Conservation (phyloP, 2,888 invertebrate genomes). For the Selenia dentaria region DNA sequence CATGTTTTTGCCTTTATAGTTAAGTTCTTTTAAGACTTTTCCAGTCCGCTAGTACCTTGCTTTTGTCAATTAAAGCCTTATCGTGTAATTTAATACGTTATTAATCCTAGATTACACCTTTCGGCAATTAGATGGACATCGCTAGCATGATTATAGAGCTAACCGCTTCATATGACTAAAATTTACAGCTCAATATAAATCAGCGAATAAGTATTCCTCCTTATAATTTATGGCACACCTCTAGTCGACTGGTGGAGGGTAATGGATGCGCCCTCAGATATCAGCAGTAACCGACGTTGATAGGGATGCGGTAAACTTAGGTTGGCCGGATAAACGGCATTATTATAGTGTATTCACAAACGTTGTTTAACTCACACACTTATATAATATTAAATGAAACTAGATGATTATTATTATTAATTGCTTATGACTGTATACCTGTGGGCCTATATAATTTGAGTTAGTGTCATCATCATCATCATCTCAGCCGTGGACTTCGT, state of each 20-base stretch:
- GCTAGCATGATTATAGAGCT: slow-evolving; percentile 24
- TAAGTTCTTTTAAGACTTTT: too few species aligned
- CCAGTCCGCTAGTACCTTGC: too few species aligned
- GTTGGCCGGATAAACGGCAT: slow-evolving; percentile 11
- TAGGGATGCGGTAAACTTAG: neutral
- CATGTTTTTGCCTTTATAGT: too few species aligned
- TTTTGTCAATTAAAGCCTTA: too few species aligned
- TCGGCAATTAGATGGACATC: slow-evolving; percentile 13
- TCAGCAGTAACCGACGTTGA: slow-evolving; percentile 58
- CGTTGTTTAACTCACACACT: too few species aligned
- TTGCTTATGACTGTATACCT: too few species aligned
- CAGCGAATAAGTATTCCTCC: slow-evolving; percentile 72
- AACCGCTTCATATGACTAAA: slow-evolving; percentile 51
- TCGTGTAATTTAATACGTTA: neutral
- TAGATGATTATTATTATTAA: too few species aligned
- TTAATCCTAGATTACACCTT: slow-evolving; percentile 12
- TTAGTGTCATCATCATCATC: too few species aligned
- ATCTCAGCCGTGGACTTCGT: too few species aligned
- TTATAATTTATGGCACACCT: slow-evolving; percentile 74
- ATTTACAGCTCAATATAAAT: slow-evolving; percentile 75
- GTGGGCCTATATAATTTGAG: too few species aligned
- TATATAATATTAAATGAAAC: too few species aligned
- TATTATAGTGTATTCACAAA: too few species aligned
- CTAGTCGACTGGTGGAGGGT: slow-evolving; percentile 68
- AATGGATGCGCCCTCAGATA: slow-evolving; percentile 80